Conservation (phyloP, 2,888 invertebrate genomes). For the Neria commutata region DNA sequence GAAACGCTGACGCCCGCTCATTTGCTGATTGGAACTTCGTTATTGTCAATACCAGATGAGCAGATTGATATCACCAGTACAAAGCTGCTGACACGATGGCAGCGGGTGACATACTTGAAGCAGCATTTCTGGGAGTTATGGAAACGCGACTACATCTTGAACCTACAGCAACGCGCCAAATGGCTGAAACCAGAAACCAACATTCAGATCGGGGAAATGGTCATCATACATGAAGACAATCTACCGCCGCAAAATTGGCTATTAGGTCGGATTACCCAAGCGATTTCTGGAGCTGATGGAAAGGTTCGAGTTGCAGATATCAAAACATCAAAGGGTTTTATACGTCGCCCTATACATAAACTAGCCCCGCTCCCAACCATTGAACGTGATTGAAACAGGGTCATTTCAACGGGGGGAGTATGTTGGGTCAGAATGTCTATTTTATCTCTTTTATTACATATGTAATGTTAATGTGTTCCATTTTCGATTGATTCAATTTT, state of each 20-base stretch:
- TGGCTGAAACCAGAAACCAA: conserved; percentile 20
- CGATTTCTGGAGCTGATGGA: no score
- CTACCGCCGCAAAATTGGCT: conserved; percentile 28
- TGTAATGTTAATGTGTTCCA: no score
- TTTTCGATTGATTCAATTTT: no score
- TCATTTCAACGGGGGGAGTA: conserved; percentile 11
- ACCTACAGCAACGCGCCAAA: conserved; percentile 20
- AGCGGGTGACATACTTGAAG: conserved; percentile 23
- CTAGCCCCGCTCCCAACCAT: conserved; percentile 15
- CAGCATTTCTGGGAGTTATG: conserved; percentile 29
- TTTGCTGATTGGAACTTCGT: conserved; percentile 26
- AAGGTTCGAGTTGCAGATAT: conserved; percentile 25
- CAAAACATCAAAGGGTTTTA: conserved; percentile 14
- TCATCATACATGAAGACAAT: conserved; percentile 28
- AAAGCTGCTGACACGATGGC: conserved; percentile 19
- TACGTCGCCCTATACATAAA: conserved; percentile 16
- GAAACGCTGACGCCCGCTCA: conserved; percentile 31
- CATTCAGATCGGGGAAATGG: conserved; percentile 23
- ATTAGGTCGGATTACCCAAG: conserved; percentile 10
- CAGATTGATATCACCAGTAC: conserved; percentile 9
- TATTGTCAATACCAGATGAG: conserved; percentile 22
- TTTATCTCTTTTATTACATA: not conserved
- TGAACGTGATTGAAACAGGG: not conserved
- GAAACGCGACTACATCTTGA: conserved; percentile 23
- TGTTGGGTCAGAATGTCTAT: conserved; percentile 5